Evolutionary conservation across 2,113 vertebrate species (phyloP), one percentile per base, ranked within the genome.

Genomic region (Danionella cerebrum): DNA sequence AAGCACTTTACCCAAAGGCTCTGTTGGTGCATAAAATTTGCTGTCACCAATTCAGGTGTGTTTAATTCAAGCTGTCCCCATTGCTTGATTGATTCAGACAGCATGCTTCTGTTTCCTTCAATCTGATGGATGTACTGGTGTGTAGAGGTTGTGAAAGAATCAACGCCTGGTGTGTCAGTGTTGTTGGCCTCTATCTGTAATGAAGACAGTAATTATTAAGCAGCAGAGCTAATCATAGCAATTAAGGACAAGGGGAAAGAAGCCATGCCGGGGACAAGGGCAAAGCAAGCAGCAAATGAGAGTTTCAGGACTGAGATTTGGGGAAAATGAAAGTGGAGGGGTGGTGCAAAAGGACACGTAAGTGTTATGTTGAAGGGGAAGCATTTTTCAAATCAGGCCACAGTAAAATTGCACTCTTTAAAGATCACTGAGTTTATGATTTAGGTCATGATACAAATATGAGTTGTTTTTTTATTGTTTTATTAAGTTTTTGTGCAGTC

Each of bases 161-260:
- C 10, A 45, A 60, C 12, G 25, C 58, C 11, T 45, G 19, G 41
- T 29, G 9, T 45, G 14, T 60, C 41, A 59, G 38, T 47, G 58
- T 62, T 62, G 31, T 13, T 57, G 53, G 53, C 13, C 21, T 58
- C 19, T 54, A 14, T 58, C 39, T 50, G 44, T 41, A 6, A 63
- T 24, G 18, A 8, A 64, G 60, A 64, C 60, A 64, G 44, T 64
- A 64, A 64, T 64, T 64, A 48, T 64, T 35, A 36, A 22, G 60
- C 60, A 48, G 27, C 6, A 48, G 60, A 48, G 13, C 48, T 64
- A 48, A 64, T 64, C 29, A 64, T 64, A 64, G 60, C 60, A 24
- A 64, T 64, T 64, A 48, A 63, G 13, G 42, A 16, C 9, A 59
- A 59, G 13, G 10, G 1, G 41, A 33, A 27, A 62, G 7, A 35